phyloP scores from a whole-genome alignment of 2,888 invertebrate species.

The Drosophila anomalipes region DNA sequence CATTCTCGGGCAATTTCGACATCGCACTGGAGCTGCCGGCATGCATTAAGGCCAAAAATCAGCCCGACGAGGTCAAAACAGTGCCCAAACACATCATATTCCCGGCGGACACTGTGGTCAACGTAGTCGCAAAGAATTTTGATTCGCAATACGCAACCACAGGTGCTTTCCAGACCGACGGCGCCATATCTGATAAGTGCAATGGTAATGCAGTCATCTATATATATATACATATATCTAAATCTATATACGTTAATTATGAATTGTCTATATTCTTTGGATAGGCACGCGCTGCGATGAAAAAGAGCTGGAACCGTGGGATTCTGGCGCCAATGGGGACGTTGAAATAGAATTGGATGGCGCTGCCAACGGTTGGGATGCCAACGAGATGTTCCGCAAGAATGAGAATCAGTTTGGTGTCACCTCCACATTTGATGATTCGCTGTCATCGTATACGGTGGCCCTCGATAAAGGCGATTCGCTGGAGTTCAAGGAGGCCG shows the following conservation, averaged over 20 bases:
- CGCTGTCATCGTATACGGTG: slow-evolving; percentile 96
- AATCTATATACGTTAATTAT: background rate
- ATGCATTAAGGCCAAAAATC: slow-evolving; percentile 86
- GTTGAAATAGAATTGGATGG: slow-evolving; percentile 90
- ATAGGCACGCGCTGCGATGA: slow-evolving; percentile 83
- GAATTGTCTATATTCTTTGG: background rate
- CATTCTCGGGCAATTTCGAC: slow-evolving; percentile 95
- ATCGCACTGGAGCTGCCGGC: slow-evolving; percentile 95
- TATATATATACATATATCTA: background rate
- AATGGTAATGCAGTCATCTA: slow-evolving; percentile 87
- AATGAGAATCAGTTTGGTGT: slow-evolving; percentile 97
- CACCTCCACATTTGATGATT: slow-evolving; percentile 95
- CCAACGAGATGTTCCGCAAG: slow-evolving; percentile 97
- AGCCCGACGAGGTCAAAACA: slow-evolving; percentile 80
- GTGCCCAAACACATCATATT: slow-evolving; percentile 87
- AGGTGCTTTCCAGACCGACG: slow-evolving; percentile 95
- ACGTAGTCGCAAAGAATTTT: slow-evolving; percentile 92
- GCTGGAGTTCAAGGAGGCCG: slow-evolving; percentile 90
- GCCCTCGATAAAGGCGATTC: slow-evolving; percentile 94
- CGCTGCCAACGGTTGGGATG: slow-evolving; percentile 97
- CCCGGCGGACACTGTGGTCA: slow-evolving; percentile 93
- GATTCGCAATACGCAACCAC: slow-evolving; percentile 95
- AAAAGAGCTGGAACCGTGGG: slow-evolving; percentile 96
- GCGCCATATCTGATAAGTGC: slow-evolving; percentile 93
- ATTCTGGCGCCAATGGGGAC: slow-evolving; percentile 87